Base-by-base conservation (phyloP, 2,888 invertebrate species). In the Dolomedes plantarius region DNA sequence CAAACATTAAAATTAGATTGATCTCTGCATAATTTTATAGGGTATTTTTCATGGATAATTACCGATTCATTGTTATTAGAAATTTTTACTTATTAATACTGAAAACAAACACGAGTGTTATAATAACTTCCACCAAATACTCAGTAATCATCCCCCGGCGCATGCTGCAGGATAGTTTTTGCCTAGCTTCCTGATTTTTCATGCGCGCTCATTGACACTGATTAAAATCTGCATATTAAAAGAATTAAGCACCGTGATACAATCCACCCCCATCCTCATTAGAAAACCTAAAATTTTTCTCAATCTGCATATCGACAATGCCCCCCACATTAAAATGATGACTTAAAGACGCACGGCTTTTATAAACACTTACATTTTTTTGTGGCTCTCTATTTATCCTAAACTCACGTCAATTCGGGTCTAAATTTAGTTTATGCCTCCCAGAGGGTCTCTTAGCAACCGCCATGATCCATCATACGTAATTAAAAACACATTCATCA, bases 401-500 rank as follows among this genome's bases (percentile, higher is more conserved):
- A 56, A 56, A 56, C 56, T 56, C 56, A 3, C 23, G 56, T 56
- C 56, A 23, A 56, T 65, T 29, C 67, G 9, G 5, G 67, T 1
- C 41, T 64, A 73, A 85, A 73, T 73, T 85, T 85, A 68, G 72
- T 85, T 85, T 77, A 85, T 77, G 83, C 27, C 2, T 73, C 83
- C 83, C 83, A 13, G 19, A 23, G 50, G 83, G 56, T 50, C 83
- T 36, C 67, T 77, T 77, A 77, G 65, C 65, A 77, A 85, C 77
- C 83, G 32, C 72, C 77, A 50, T 36, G 73, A 85, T 85, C 77
- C 67, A 85, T 85, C 83, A 85, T 72, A 36, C 16, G 72, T 85
- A 85, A 85, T 85, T 85, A 85, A 85, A 85, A 85, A 65, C 67
- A 71, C 77, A 85, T 85, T 85, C 83, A 77, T 85, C 83, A 85